These are phyloP conservation scores for Tachyglossus aculeatus DNA, from an alignment of 2,797 vertebrate genomes.

Conservation along the genomic window DNA sequence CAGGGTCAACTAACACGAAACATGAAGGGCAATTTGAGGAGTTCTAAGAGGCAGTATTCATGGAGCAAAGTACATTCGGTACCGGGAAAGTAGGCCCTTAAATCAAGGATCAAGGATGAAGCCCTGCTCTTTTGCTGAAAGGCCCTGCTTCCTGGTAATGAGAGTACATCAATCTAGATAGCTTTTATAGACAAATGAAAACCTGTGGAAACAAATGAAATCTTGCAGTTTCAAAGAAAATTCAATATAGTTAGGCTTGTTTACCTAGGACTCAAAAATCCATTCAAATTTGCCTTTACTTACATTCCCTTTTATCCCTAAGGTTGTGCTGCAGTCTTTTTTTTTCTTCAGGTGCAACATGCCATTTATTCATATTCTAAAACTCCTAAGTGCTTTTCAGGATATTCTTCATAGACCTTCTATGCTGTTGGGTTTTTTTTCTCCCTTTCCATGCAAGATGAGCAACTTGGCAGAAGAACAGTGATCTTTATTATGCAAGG, in stretches of 20 bases:
- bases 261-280: not conserved
- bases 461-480: conserved; percentile 1
- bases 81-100: too few relatives aligned
- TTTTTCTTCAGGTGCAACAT: not conserved
- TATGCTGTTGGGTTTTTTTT: not conserved
- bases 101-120: too few relatives aligned
- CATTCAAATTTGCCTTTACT: not conserved
- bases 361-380: not conserved
- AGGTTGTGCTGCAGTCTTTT: not conserved
- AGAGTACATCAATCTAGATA: not conserved
- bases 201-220: not conserved
- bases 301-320: not conserved
- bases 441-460: not conserved
- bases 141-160: not conserved
- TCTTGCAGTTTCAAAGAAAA: not conserved
- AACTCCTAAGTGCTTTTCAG: not conserved
- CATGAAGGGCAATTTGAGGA: too few relatives aligned
- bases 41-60: too few relatives aligned
- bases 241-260: not conserved
- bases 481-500: conserved; percentile 1
- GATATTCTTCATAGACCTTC: not conserved
- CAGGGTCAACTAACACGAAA: too few relatives aligned
- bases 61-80: too few relatives aligned
- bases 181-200: not conserved
- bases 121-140: too few relatives aligned